Conservation (phyloP, 2,113 vertebrate species). For the Rhinoderma darwinii region DNA sequence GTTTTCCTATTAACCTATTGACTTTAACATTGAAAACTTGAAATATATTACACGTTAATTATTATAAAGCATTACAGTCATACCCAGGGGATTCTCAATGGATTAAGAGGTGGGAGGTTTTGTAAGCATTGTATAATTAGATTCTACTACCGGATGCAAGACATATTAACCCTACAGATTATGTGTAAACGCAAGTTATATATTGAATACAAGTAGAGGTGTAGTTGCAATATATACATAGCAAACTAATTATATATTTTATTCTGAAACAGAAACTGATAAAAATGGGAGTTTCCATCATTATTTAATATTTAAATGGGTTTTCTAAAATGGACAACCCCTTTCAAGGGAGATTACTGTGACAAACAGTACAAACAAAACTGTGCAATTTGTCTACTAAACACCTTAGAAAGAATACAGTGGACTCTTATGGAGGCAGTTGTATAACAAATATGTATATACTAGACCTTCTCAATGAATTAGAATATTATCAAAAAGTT, state of each 20-base stretch:
- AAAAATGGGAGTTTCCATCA: no score
- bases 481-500: no score
- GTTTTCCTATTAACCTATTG: constrained; percentile 56
- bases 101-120: constrained; percentile 49
- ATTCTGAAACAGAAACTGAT: neutral
- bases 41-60: constrained; percentile 25
- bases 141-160: constrained; percentile 2
- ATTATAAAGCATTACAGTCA: constrained; percentile 5
- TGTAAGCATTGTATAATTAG: constrained; percentile 37
- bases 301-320: no score
- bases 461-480: no score
- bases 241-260: neutral
- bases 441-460: no score
- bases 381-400: no score
- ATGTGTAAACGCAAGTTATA: neutral
- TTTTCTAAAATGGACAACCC: no score
- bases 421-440: no score
- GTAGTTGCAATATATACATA: neutral
- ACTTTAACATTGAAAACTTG: constrained; percentile 33
- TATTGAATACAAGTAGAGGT: neutral
- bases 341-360: no score
- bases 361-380: no score
- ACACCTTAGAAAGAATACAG: no score
- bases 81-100: neutral
- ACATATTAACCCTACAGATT: neutral